Conservation (phyloP, 2,113 vertebrate species). For the Macrotus californicus region DNA sequence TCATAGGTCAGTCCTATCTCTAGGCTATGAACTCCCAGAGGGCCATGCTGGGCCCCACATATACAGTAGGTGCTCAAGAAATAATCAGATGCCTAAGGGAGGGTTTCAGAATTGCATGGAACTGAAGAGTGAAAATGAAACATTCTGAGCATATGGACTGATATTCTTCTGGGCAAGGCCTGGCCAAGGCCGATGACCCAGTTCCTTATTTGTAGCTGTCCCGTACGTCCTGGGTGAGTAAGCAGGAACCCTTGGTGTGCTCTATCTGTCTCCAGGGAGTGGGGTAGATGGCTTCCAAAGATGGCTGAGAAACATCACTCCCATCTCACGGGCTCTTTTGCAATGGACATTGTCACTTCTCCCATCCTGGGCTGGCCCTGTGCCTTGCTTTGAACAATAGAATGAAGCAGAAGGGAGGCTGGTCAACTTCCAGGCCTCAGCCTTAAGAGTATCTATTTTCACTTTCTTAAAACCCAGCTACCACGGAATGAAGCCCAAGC, state of each 20-base stretch:
- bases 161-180: not conserved
- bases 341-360: not conserved
- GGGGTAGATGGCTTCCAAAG: not conserved
- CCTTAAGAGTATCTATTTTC: not conserved
- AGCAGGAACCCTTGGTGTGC: not conserved
- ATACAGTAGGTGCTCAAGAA: not conserved
- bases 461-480: not conserved
- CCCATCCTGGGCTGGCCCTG: not conserved
- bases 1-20: not conserved
- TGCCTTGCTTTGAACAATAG: not conserved
- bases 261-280: not conserved
- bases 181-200: not conserved
- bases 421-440: not conserved
- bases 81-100: not conserved
- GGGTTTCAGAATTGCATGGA: not conserved
- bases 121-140: not conserved
- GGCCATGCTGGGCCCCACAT: accelerated
- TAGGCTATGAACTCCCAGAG: not conserved
- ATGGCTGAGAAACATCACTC: not conserved
- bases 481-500: not conserved
- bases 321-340: not conserved
- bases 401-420: not conserved
- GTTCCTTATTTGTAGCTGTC: not conserved
- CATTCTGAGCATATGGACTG: too few relatives aligned
- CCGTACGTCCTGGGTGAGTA: not conserved